phyloP scores from a whole-genome alignment of 1,140 invertebrate genomes.

The Leptinotarsa defecta region DNA sequence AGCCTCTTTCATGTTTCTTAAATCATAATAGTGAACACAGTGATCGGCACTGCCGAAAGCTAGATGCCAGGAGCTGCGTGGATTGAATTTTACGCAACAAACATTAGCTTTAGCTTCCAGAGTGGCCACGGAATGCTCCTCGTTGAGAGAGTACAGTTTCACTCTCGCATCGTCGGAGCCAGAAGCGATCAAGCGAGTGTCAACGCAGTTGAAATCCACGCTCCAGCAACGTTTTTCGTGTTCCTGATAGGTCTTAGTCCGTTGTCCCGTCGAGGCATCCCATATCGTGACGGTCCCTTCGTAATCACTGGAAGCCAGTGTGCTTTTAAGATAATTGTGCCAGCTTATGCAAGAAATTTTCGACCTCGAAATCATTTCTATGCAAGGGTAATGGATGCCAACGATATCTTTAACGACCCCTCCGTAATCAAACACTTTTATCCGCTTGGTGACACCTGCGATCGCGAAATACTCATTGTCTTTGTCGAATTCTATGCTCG shows the following conservation, averaged over 20 bases:
- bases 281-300: constrained; percentile 93
- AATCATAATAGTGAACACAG: constrained; percentile 95
- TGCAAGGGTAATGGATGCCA: constrained; percentile 90
- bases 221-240: constrained; percentile 97
- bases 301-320: constrained; percentile 91
- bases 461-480: constrained; percentile 97
- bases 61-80: constrained; percentile 81
- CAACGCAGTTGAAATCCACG: constrained; percentile 93
- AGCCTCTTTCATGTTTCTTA: constrained; percentile 83
- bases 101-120: constrained; percentile 93
- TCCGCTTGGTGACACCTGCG: constrained; percentile 93
- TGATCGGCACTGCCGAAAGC: constrained; percentile 96
- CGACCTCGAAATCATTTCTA: constrained; percentile 91
- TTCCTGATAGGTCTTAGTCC: constrained; percentile 79
- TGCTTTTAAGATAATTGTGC: constrained; percentile 90
- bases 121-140: constrained; percentile 84
- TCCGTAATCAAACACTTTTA: constrained; percentile 92
- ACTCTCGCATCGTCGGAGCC: constrained; percentile 95
- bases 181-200: constrained; percentile 88
- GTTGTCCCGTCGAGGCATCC: constrained; percentile 85
- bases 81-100: constrained; percentile 97
- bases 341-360: constrained; percentile 96
- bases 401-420: constrained; percentile 80
- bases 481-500: constrained; percentile 96
- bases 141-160: constrained; percentile 90